phyloP scores from a whole-genome alignment of 1,140 invertebrate species.

The Atta cephalotes region DNA sequence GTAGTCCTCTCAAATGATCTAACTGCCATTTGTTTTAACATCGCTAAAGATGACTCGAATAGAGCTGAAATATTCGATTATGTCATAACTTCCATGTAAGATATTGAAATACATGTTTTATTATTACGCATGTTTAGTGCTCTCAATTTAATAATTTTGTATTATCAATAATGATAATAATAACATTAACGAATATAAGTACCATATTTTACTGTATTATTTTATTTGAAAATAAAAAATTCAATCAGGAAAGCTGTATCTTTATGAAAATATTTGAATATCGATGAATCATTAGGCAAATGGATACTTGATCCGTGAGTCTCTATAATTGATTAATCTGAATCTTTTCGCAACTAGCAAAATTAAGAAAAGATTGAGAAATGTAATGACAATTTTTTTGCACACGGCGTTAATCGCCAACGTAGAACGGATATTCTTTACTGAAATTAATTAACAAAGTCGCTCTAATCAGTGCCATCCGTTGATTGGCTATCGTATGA shows the following conservation, averaged over 20 bases:
- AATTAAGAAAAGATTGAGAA: slow-evolving; percentile 16
- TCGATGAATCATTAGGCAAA: slow-evolving; percentile 25
- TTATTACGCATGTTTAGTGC: no score
- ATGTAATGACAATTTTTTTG: slow-evolving; percentile 18
- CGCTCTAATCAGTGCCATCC: slow-evolving; percentile 20
- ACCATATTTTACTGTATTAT: neutral
- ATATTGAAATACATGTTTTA: no score
- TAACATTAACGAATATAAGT: neutral
- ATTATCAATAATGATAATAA: no score
- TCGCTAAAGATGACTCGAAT: no score
- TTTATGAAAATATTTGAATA: slow-evolving; percentile 29
- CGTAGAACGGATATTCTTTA: neutral
- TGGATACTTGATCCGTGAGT: neutral
- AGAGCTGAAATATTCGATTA: no score
- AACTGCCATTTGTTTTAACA: no score
- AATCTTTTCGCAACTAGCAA: slow-evolving; percentile 24
- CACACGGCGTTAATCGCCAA: neutral
- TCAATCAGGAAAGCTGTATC: neutral
- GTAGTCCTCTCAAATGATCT: no score
- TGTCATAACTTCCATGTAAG: no score
- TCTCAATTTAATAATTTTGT: no score
- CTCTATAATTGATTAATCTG: slow-evolving; percentile 42
- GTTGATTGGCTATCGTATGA: slow-evolving; percentile 37
- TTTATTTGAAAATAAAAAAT: neutral
- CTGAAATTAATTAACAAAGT: slow-evolving; percentile 51